Conservation (phyloP, 2,113 vertebrate genomes). For the Grus americana region DNA sequence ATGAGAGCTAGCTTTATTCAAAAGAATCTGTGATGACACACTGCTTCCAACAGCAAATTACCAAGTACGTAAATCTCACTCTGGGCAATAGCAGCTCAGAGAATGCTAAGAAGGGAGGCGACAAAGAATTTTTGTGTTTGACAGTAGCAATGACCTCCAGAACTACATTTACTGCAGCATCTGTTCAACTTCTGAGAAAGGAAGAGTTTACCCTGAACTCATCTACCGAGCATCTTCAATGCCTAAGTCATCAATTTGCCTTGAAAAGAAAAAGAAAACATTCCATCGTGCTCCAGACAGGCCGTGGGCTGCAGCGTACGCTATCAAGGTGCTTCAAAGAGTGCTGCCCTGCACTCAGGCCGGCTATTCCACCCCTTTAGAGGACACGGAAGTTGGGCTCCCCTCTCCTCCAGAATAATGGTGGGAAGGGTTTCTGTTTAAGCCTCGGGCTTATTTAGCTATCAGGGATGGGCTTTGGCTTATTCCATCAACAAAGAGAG, state of each 20-base stretch:
- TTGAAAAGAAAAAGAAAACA: neutral
- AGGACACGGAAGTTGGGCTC: neutral
- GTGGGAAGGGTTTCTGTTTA: neutral
- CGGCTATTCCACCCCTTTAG: neutral
- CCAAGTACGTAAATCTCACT: neutral
- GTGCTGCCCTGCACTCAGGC: neutral
- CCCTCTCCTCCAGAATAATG: neutral
- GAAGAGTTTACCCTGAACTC: neutral
- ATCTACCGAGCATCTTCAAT: neutral
- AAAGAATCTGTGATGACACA: neutral
- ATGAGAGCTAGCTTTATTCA: neutral
- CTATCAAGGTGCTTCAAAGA: fast-evolving
- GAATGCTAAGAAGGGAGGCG: neutral
- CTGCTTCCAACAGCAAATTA: neutral
- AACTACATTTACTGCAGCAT: neutral
- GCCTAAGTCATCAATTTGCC: neutral
- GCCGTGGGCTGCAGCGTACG: fast-evolving
- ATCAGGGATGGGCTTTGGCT: neutral
- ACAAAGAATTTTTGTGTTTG: neutral
- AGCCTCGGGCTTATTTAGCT: neutral
- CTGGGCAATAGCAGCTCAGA: neutral
- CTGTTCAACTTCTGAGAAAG: neutral
- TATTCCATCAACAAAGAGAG: neutral
- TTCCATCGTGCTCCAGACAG: neutral
- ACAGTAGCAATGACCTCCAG: neutral